Evolutionary conservation across 1,140 invertebrate genomes (phyloP).

Genomic region (Oryctes rhinoceros): DNA sequence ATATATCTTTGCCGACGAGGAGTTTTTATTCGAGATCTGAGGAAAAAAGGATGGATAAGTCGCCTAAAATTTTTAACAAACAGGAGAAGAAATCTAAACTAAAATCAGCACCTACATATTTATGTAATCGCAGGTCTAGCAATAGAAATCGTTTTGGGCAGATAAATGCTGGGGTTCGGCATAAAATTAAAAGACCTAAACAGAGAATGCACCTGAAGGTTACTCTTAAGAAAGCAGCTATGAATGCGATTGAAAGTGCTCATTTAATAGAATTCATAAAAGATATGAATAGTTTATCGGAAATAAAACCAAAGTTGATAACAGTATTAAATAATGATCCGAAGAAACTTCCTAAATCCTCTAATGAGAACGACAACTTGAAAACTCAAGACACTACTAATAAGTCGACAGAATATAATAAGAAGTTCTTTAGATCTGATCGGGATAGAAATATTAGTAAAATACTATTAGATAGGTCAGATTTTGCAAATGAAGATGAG

Average conservation of each 20-base stretch:
- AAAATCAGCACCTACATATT: constrained; percentile 33
- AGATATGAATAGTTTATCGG: constrained; percentile 43
- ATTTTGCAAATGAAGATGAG: constrained; percentile 20
- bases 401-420: neutral
- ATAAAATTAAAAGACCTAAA: constrained; percentile 66
- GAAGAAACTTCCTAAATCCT: constrained; percentile 25
- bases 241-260: constrained; percentile 54
- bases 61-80: neutral
- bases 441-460: neutral
- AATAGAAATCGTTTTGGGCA: constrained; percentile 58
- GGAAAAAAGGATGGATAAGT: neutral
- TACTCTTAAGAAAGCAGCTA: constrained; percentile 50
- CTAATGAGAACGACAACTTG: neutral
- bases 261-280: constrained; percentile 57
- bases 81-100: constrained; percentile 39
- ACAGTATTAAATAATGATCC: neutral
- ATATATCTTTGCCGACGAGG: constrained; percentile 62
- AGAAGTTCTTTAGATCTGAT: constrained; percentile 56
- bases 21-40: constrained; percentile 65
- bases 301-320: constrained; percentile 8
- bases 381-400: neutral
- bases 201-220: constrained; percentile 54
- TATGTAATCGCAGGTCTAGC: constrained; percentile 41
- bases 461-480: neutral
- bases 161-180: constrained; percentile 67